Base-by-base conservation (phyloP, 2,797 vertebrate species). In the Anableps anableps region DNA sequence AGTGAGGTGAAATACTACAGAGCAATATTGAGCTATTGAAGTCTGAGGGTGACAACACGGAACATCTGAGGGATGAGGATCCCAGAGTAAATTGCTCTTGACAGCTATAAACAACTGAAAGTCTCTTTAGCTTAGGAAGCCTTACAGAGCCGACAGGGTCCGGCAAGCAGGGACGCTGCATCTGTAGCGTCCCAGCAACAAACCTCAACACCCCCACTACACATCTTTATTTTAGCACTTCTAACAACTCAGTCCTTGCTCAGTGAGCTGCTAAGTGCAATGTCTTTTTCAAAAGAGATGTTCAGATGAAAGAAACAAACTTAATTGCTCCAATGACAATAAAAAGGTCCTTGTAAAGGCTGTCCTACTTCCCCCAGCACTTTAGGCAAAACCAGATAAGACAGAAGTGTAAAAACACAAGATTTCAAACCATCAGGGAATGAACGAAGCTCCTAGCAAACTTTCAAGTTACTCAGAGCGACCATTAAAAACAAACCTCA, bases 241-340 rank as follows among this genome's bases (percentile, higher is more conserved):
- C 85, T 77, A 84, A 81, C 81, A 53, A 68, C 85, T 75, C 77
- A 10, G 80, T 77, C 87, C 73, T 80, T 75, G 86, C 83, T 93
- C 85, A 79, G 77, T 47, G 81, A 86, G 83, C 73, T 80, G 88
- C 82, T 64, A 81, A 83, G 75, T 60, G 90, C 92, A 88, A 91
- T 82, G 91, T 85, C 86, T 88, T 86, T 90, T 90, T 91, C 87
- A 94, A 91, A 94, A 85, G 80, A 88, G 83, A 90, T 51, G 72
- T 81, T 84, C 77, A 87, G 86, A 93, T 89, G 81, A 90, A 94
- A 92, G 93, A 81, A 91, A 84, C 77, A 26, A 78, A 90, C 87
- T 92, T 94, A 93, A 95, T 91, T 93, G 89, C 91, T 80, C 83
- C 72, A 79, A 86, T 72, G 66, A 94, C 92, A 94, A 94, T 93